Percentiles rank a stretch among this genome's conserved stretches.
Conservation (phyloP, 2,113 vertebrate genomes). For the Thunnus maccoyii region DNA sequence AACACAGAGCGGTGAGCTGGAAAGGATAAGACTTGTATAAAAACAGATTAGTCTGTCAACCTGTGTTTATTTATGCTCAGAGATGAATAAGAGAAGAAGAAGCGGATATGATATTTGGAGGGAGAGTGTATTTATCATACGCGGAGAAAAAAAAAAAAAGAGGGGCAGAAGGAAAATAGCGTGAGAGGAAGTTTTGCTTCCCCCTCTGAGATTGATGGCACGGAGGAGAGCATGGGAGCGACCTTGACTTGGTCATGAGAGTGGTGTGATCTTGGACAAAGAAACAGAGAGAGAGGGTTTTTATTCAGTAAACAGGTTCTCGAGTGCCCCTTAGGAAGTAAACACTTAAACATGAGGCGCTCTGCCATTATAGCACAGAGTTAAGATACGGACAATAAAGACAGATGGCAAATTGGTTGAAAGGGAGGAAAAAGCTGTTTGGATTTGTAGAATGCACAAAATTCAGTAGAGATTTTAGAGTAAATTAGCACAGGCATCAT, state of each 20-base stretch:
- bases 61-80: conserved; percentile 67
- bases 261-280: conserved; percentile 24
- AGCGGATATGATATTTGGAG: conserved; percentile 56
- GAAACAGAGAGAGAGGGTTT: conserved; percentile 17
- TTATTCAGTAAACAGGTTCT: conserved; percentile 66
- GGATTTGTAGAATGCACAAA: conserved; percentile 31
- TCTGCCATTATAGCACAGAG: conserved; percentile 26
- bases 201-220: conserved; percentile 58
- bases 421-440: conserved; percentile 37
- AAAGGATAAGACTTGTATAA: conserved; percentile 38
- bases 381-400: conserved; percentile 39
- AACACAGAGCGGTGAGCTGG: conserved; percentile 31
- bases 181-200: conserved; percentile 62
- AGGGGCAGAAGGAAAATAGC: conserved; percentile 47
- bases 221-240: conserved; percentile 61
- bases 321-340: conserved; percentile 59
- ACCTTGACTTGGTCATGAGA: conserved; percentile 68
- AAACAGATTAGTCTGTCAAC: conserved; percentile 57
- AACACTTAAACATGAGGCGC: conserved; percentile 56
- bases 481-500: conserved; percentile 38
- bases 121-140: conserved; percentile 53
- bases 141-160: background rate
- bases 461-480: conserved; percentile 3
- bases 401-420: conserved; percentile 54
- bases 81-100: conserved; percentile 57